phyloP scores from a whole-genome alignment of 2,113 vertebrate genomes.

The Loxodonta africana region DNA sequence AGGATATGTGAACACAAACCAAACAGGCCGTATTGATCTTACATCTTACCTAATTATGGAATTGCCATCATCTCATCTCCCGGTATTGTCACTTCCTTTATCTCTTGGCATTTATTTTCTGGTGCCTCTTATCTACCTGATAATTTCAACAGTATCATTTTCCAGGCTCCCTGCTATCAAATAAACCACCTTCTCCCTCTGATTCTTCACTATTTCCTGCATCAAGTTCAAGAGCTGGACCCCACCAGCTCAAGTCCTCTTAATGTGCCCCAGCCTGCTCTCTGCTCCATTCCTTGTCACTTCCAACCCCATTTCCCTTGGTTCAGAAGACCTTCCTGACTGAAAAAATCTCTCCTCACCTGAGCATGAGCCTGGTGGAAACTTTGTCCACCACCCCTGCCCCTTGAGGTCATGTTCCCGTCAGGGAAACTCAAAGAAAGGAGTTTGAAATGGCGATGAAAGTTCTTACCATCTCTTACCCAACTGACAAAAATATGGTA shows the following conservation, averaged over 20 bases:
- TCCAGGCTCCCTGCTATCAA: not conserved
- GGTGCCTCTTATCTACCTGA: not conserved
- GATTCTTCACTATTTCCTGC: not conserved
- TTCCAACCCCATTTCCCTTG: not conserved
- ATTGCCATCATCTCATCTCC: not conserved
- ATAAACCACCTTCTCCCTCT: not conserved
- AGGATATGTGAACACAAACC: not conserved
- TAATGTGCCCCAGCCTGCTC: not conserved
- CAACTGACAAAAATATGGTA: not conserved
- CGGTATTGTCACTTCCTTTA: not conserved
- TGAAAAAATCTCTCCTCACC: not conserved
- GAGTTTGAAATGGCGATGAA: not conserved
- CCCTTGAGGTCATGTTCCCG: not conserved
- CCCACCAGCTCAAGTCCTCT: not conserved
- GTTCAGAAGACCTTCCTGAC: not conserved
- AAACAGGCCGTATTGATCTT: not conserved
- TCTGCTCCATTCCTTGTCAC: not conserved
- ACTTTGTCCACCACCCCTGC: not conserved
- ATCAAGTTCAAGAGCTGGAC: not conserved
- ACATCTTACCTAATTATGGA: not conserved
- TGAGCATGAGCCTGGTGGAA: not conserved
- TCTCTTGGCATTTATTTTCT: not conserved
- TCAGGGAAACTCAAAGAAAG: not conserved
- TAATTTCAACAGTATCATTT: not conserved
- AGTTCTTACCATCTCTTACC: not conserved